These are phyloP conservation scores for Gastrophryne carolinensis DNA, from an alignment of 2,797 vertebrate genomes.

Conservation along the genomic window DNA sequence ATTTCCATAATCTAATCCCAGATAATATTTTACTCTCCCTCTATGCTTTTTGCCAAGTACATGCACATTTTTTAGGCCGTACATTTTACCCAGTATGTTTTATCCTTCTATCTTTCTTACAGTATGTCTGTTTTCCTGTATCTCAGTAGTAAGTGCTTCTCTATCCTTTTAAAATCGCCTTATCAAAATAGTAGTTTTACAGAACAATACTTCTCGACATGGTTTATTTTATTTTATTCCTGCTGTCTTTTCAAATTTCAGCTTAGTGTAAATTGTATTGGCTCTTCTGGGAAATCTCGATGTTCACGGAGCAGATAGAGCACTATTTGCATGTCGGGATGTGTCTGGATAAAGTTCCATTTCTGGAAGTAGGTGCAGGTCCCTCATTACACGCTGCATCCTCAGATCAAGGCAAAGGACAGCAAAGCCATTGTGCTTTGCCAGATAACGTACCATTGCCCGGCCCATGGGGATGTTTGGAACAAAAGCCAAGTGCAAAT, in stretches of 20 bases:
- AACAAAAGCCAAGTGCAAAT: constrained; percentile 16
- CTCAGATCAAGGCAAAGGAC: background rate
- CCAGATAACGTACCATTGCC: background rate
- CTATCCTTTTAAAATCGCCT: background rate
- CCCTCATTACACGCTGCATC: constrained; percentile 3
- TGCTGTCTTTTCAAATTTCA: constrained; percentile 5
- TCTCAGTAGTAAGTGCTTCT: background rate
- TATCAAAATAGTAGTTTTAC: background rate
- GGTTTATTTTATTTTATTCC: constrained; percentile 25
- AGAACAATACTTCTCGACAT: background rate
- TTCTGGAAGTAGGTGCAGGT: background rate
- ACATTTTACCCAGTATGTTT: background rate
- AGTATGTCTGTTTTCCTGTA: background rate
- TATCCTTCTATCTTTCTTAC: background rate
- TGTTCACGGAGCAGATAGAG: background rate
- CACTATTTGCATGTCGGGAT: constrained; percentile 24
- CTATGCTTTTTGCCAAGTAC: too few relatives aligned
- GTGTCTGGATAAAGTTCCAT: constrained; percentile 9
- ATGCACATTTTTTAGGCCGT: too few relatives aligned
- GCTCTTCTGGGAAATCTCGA: background rate
- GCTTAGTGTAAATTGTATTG: constrained; percentile 15
- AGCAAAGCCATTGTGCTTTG: background rate
- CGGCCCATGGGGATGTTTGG: background rate
- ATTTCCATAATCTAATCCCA: too few relatives aligned
- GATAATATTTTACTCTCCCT: too few relatives aligned